Base-by-base conservation (phyloP, 2,888 invertebrate genomes). In the Nymphalis polychloros region DNA sequence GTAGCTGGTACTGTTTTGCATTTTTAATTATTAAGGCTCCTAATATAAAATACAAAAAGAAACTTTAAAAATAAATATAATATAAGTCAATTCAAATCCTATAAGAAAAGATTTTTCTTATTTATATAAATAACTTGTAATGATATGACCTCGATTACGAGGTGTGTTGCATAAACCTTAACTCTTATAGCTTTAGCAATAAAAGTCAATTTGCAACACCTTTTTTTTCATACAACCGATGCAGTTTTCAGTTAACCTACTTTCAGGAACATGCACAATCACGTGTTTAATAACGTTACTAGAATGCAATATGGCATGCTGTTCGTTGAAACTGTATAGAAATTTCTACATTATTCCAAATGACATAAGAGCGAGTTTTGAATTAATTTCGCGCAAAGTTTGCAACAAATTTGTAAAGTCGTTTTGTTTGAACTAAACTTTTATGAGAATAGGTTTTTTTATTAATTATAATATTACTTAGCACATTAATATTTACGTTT, bases 191-290 rank as follows among this genome's bases (percentile, higher is more conserved):
- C 47, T 17, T 49, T 31, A 31, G 61, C 4, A 49, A 64, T 71
- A 67, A 59, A 59, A 52, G 48, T 64, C 52, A 62, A 62, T 57
- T 46, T 64, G 50, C 46, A 48, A 52, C 60, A 49, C 60, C 57
- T 64, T 70, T 23, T 68, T 67, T 68, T 65, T 59, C 60, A 49
- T 60, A 60, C 35, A 70, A 70, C 63, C 70, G 50, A 55, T 63
- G 72, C 60, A 65, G 59, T 72, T 72, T 65, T 70, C 72, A 69
- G 74, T 70, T 72, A 76, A 75, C 74, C 76, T 70, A 75, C 70
- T 75, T 77, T 68, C 66, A 63, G 64, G 59, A 76, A 77, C 77
- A 77, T 77, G 77, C 77, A 77, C 76, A 76, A 76, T 76, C 72
- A 73, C 76, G 76, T 77, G 76, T 70, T 73, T 72, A 76, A 73